phyloP scores from a whole-genome alignment of 2,113 vertebrate genomes.

The Dissostichus mawsoni region DNA sequence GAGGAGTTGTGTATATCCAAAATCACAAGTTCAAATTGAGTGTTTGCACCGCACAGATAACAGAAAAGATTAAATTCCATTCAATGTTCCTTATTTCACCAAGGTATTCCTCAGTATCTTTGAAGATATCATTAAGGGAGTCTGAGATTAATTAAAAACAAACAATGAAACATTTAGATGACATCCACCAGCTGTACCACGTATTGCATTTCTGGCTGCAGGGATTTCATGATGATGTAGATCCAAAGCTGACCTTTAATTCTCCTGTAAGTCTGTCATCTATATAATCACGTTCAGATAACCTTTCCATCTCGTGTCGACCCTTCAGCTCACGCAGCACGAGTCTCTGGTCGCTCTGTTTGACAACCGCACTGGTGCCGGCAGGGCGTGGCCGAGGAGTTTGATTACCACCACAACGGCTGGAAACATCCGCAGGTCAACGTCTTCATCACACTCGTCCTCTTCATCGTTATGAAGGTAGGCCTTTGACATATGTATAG shows the following conservation, averaged over 20 bases:
- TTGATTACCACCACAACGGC: conserved; percentile 90
- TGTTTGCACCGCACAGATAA: neutral
- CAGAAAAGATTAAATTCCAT: neutral
- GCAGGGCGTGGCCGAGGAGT: conserved; percentile 90
- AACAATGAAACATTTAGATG: neutral
- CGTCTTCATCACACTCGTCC: conserved; percentile 93
- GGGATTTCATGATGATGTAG: neutral
- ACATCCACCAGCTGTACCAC: neutral
- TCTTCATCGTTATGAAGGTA: conserved; percentile 99
- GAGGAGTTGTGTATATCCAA: neutral
- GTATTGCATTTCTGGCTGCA: neutral
- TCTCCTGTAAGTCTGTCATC: neutral
- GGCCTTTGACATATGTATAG: neutral
- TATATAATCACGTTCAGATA: too few species aligned
- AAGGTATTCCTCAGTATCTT: neutral
- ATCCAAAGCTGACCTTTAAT: neutral
- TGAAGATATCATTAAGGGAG: neutral
- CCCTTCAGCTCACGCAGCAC: conserved; percentile 93
- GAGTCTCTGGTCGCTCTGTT: conserved; percentile 96
- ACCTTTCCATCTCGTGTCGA: neutral
- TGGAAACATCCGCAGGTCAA: conserved; percentile 95
- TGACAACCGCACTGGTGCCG: conserved; percentile 98
- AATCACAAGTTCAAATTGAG: neutral
- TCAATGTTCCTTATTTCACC: neutral
- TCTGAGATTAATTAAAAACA: neutral